Evolutionary conservation across 2,797 vertebrate genomes (phyloP).

Genomic region (Megalops cyprinoides): DNA sequence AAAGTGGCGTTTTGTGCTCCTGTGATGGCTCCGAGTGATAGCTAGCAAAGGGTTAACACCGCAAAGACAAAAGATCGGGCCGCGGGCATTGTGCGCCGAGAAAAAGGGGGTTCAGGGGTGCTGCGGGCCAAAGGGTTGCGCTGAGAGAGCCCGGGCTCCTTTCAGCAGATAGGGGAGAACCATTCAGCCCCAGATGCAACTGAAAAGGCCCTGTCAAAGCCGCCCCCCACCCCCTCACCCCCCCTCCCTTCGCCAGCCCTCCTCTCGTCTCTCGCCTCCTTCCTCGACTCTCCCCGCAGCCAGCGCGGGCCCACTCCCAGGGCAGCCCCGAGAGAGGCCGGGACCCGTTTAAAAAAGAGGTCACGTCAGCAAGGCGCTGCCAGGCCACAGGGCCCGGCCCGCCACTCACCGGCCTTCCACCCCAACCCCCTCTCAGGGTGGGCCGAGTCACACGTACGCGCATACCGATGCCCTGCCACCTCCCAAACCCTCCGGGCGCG

Average conservation of each 20-base stretch:
- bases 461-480: constrained; percentile 2
- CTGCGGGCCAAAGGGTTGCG: constrained; percentile 59
- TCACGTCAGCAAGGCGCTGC: constrained; percentile 50
- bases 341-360: constrained; percentile 54
- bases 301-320: constrained; percentile 16
- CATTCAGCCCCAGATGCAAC: constrained; percentile 50
- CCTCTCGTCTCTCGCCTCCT: neutral
- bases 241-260: constrained; percentile 24
- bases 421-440: neutral
- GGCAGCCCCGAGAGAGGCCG: constrained; percentile 39
- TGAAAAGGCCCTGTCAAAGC: constrained; percentile 54
- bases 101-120: constrained; percentile 62
- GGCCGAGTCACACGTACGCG: neutral
- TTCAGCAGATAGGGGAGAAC: constrained; percentile 45
- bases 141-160: constrained; percentile 47
- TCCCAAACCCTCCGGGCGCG: neutral
- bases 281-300: constrained; percentile 32
- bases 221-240: constrained; percentile 18
- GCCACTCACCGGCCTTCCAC: neutral
- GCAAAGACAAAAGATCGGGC: constrained; percentile 72
- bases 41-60: constrained; percentile 71
- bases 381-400: constrained; percentile 12
- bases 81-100: constrained; percentile 64
- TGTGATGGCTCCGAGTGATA: constrained; percentile 55
- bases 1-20: constrained; percentile 38